Percentiles rank a stretch among this genome's conserved stretches.
Conservation (phyloP, 2,797 vertebrate genomes). For the Clarias platycephalus region DNA sequence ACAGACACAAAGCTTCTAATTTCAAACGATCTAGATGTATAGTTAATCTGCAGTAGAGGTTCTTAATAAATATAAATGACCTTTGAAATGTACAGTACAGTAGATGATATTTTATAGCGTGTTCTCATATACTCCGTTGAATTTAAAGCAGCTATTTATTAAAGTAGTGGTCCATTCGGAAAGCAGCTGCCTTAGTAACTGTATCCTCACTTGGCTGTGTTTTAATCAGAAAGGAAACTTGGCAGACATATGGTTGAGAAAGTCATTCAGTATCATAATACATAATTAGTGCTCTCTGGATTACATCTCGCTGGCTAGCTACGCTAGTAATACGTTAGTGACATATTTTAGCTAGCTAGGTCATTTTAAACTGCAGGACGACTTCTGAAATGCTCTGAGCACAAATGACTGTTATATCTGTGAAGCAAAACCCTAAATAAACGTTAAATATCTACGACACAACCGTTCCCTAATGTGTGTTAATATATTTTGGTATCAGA, state of each 20-base stretch:
- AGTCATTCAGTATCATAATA: slow-evolving; percentile 15
- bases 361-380: not conserved
- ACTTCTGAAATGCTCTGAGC: slow-evolving; percentile 14
- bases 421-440: not conserved
- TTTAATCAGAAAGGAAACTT: slow-evolving; percentile 20
- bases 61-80: slow-evolving; percentile 31
- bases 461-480: not conserved
- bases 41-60: slow-evolving; percentile 28
- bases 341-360: not conserved
- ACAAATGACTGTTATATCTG: slow-evolving; percentile 25
- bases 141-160: slow-evolving; percentile 10
- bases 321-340: not conserved
- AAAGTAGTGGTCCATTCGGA: slow-evolving; percentile 6
- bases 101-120: slow-evolving; percentile 37
- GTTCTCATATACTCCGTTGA: slow-evolving; percentile 6
- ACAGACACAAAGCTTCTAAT: slow-evolving; percentile 27
- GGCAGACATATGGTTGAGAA: not conserved
- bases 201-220: slow-evolving; percentile 8
- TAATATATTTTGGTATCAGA: not conserved
- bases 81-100: slow-evolving; percentile 39
- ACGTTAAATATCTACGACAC: not conserved
- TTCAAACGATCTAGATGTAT: slow-evolving; percentile 33
- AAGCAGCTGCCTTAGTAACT: slow-evolving; percentile 22
- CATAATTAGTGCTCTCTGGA: slow-evolving; percentile 16
- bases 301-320: not conserved